These are phyloP conservation scores for Melanotaenia maccullochi DNA, from an alignment of 2,797 vertebrate genomes.

Conservation along the genomic window DNA sequence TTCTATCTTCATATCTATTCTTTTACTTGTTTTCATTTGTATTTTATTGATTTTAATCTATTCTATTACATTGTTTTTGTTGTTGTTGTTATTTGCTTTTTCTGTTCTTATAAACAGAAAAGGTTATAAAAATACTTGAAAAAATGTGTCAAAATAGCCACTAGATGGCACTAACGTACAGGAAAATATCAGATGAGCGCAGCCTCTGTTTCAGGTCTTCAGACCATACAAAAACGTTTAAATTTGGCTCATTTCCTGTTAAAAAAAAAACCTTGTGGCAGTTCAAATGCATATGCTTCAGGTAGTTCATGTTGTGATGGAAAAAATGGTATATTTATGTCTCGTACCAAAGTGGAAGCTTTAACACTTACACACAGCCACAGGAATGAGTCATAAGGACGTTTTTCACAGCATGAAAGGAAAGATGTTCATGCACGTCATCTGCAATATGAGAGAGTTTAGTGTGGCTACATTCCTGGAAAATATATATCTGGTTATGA, in stretches of 20 bases:
- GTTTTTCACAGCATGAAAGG: conserved; percentile 7
- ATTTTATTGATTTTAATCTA: too few species aligned
- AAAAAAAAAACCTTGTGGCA: conserved; percentile 48
- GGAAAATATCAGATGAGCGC: background rate
- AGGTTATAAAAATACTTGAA: too few species aligned
- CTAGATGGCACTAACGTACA: conserved; percentile 68
- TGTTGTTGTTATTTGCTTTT: too few species aligned
- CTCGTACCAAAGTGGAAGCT: conserved; percentile 38
- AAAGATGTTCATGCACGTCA: conserved; percentile 6
- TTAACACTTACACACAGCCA: conserved; percentile 18
- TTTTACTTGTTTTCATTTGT: too few species aligned
- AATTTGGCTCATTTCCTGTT: conserved; percentile 39
- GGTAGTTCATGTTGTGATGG: conserved; percentile 53
- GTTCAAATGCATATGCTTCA: conserved; percentile 44
- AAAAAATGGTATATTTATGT: conserved; percentile 44
- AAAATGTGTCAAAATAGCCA: conserved; percentile 36
- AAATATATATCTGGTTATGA: conserved; percentile 14
- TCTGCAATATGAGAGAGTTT: conserved; percentile 11
- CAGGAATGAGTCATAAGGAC: conserved; percentile 20
- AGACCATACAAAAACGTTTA: conserved; percentile 25
- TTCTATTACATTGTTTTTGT: too few species aligned
- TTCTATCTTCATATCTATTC: too few species aligned
- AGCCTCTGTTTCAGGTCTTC: background rate
- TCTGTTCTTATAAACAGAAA: too few species aligned
- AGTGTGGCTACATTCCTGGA: conserved; percentile 5